Base-by-base conservation (phyloP, 2,888 invertebrate genomes). In the Branchipolynoe longqiensis region DNA sequence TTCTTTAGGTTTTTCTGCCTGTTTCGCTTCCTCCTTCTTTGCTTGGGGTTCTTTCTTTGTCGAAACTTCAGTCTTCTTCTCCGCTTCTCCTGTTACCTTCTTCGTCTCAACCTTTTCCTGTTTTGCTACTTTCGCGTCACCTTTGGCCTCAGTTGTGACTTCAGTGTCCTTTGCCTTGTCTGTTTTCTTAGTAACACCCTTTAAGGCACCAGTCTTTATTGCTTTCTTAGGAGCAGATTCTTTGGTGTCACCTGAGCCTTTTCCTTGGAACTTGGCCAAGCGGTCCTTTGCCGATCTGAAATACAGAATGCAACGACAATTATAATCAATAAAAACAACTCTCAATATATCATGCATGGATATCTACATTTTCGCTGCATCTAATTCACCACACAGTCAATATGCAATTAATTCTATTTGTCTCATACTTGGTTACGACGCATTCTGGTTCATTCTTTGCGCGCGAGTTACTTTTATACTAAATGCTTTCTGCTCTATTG, bases 221-320 rank as follows among this genome's bases (percentile, higher is more conserved):
- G 41, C 3, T 40, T 36, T 74, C 38, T 78, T 78, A 1, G 58
- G 18, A 6, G 82, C 8, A 2, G 82, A 58, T 6, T 31, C 58
- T 58, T 82, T 82, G 36, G 1, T 58, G 28, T 36, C 58, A n/a
- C 36, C 12, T 1, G 56, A 12, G 18, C 58, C 54, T 38, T 78
- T 74, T 3, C 22, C 22, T 36, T 84, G 58, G 59, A 84, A 84
- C 31, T 56, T 73, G n/a, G 84, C 84, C 78, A 78, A 36, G 48
- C 78, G 74, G 74, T 84, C 84, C 74, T 84, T 84, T 48, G 84
- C 84, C 36, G 78, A 78, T 41, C 84, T 84, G 78, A 25, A 84
- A 84, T 28, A 28, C 36, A 25, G 31, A 62, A 4, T 4, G 25
- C 31, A 28, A 25, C 25, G 14, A 28, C 2, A 0, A 28, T 62